Conservation (phyloP, 2,113 vertebrate genomes). For the Bostrychus sinensis region DNA sequence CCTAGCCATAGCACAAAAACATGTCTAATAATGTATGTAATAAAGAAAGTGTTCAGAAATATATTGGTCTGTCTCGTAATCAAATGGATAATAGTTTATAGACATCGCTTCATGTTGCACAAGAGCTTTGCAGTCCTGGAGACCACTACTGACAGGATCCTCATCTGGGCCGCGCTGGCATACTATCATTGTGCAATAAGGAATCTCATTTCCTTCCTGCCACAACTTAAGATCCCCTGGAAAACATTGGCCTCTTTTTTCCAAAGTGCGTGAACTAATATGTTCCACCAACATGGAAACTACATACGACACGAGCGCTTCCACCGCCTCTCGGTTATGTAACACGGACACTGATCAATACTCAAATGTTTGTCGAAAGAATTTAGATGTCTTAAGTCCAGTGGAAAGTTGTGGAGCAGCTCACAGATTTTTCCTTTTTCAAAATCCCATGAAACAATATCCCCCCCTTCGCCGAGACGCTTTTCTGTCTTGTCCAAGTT, state of each 20-base stretch:
- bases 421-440: slow-evolving; percentile 60
- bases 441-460: slow-evolving; percentile 56
- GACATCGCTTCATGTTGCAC: background rate
- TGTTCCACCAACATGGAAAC: slow-evolving; percentile 68
- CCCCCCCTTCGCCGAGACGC: background rate
- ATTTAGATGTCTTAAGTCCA: slow-evolving; percentile 47
- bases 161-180: slow-evolving; percentile 36
- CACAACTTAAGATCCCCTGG: slow-evolving; percentile 63
- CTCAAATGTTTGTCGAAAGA: slow-evolving; percentile 58
- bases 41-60: too few species aligned
- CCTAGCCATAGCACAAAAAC: too few species aligned
- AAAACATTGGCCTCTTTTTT: slow-evolving; percentile 65
- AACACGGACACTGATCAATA: slow-evolving; percentile 63
- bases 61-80: background rate
- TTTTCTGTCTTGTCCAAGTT: slow-evolving; percentile 35
- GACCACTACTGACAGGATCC: slow-evolving; percentile 19
- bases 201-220: slow-evolving; percentile 65
- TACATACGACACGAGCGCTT: slow-evolving; percentile 54
- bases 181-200: slow-evolving; percentile 59
- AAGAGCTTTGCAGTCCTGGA: background rate
- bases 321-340: slow-evolving; percentile 37
- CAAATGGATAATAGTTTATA: background rate
- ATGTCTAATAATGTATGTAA: too few species aligned
- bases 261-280: slow-evolving; percentile 44
- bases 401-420: slow-evolving; percentile 58